Conservation (phyloP, 2,888 invertebrate genomes). For the Endomychus coccineus region DNA sequence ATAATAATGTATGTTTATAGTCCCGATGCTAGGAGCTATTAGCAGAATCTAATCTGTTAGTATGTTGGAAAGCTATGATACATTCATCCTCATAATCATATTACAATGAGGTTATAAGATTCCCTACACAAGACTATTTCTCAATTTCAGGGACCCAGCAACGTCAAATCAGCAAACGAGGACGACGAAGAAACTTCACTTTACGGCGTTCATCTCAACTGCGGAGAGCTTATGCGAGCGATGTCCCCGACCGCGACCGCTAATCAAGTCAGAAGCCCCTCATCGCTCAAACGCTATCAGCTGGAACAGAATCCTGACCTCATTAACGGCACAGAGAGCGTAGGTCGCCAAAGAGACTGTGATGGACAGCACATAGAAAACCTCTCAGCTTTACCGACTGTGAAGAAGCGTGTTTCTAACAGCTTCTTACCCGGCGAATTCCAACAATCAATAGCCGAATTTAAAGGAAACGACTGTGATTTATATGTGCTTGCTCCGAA, state of each 20-base stretch:
- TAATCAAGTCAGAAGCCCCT: slow-evolving; percentile 52
- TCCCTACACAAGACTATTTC: too few relatives aligned
- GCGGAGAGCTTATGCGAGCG: slow-evolving; percentile 32
- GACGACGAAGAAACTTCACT: slow-evolving; percentile 24
- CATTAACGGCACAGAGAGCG: slow-evolving; percentile 68
- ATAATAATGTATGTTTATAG: too few relatives aligned
- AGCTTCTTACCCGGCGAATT: too few relatives aligned
- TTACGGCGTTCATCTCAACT: slow-evolving; percentile 35
- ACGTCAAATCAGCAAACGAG: slow-evolving; percentile 6
- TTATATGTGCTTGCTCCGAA: slow-evolving; percentile 63
- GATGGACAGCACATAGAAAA: slow-evolving; percentile 9
- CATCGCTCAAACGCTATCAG: slow-evolving; percentile 46
- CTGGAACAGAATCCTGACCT: slow-evolving; percentile 70
- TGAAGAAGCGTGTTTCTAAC: too few relatives aligned
- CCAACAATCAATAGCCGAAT: slow-evolving; percentile 37
- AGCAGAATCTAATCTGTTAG: too few relatives aligned
- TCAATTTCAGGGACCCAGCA: too few relatives aligned
- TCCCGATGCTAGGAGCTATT: too few relatives aligned
- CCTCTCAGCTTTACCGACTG: slow-evolving; percentile 1
- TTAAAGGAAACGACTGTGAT: too few relatives aligned
- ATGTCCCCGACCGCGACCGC: slow-evolving; percentile 34
- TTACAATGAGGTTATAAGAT: too few relatives aligned
- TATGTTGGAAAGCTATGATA: too few relatives aligned
- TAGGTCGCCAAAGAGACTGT: slow-evolving; percentile 30
- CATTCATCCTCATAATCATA: too few relatives aligned